Evolutionary conservation across 2,797 vertebrate species (phyloP).

Genomic region (Hypotaenidia philippensis): DNA sequence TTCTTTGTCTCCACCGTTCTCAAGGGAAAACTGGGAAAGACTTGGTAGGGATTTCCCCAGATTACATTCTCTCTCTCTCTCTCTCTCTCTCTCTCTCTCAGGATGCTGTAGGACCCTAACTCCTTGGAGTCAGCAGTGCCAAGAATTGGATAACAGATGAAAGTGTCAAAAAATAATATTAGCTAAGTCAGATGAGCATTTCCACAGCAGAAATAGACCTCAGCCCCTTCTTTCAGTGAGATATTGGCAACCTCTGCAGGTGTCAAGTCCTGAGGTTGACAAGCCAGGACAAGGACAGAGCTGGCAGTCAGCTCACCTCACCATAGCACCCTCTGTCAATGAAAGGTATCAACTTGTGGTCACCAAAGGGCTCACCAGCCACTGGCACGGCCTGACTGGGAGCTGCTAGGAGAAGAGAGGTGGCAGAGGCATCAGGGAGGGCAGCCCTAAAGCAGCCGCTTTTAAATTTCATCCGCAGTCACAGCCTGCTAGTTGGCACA

Average conservation of each 20-base stretch:
- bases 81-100: neutral
- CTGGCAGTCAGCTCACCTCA: neutral
- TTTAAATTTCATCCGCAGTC: neutral
- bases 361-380: rapidly evolving
- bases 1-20: neutral
- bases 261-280: neutral
- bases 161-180: neutral
- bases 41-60: neutral
- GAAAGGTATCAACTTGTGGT: rapidly evolving
- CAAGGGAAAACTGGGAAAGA: neutral
- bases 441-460: neutral
- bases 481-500: rapidly evolving
- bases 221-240: neutral
- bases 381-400: rapidly evolving
- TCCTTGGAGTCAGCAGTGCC: neutral
- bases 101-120: neutral
- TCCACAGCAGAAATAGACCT: neutral
- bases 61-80: neutral
- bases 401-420: neutral
- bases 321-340: neutral
- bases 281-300: neutral
- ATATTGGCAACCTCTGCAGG: neutral
- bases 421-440: neutral
- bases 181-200: neutral
- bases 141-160: neutral